These are phyloP conservation scores for Palaemon carinicauda DNA, from an alignment of 1,140 invertebrate species.

Conservation along the genomic window DNA sequence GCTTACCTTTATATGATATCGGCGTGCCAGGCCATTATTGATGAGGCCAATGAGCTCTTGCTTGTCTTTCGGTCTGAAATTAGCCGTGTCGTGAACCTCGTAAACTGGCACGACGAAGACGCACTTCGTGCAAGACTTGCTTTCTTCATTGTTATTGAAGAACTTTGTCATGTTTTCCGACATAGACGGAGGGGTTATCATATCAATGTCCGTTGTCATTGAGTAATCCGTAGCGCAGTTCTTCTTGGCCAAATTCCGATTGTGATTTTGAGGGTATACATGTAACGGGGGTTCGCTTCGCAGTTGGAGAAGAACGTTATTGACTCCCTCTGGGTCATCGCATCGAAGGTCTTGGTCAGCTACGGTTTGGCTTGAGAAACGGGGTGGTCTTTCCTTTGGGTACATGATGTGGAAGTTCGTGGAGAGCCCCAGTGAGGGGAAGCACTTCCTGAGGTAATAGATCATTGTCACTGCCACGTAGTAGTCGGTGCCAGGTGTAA, in stretches of 20 bases:
- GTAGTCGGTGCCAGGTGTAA: background rate
- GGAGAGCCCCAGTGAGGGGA: background rate
- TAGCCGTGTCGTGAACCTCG: background rate
- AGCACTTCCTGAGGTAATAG: background rate
- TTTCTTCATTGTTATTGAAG: background rate
- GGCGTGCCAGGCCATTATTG: background rate
- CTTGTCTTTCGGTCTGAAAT: background rate
- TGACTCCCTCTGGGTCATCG: background rate
- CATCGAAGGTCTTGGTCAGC: background rate
- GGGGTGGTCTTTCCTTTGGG: background rate
- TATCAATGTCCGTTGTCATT: no score
- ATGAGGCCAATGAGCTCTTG: background rate
- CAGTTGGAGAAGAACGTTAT: background rate
- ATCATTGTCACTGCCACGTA: background rate
- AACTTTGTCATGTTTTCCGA: background rate
- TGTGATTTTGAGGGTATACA: background rate
- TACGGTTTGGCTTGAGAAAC: background rate
- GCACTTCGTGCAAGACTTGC: background rate
- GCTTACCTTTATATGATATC: background rate
- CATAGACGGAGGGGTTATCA: background rate
- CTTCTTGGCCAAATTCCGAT: no score
- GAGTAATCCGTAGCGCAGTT: no score
- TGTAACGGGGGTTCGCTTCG: background rate
- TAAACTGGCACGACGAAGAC: background rate
- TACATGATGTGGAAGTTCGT: background rate